These are phyloP conservation scores for Eutolmus rufibarbis DNA, from an alignment of 2,888 invertebrate genomes.

Conservation along the genomic window DNA sequence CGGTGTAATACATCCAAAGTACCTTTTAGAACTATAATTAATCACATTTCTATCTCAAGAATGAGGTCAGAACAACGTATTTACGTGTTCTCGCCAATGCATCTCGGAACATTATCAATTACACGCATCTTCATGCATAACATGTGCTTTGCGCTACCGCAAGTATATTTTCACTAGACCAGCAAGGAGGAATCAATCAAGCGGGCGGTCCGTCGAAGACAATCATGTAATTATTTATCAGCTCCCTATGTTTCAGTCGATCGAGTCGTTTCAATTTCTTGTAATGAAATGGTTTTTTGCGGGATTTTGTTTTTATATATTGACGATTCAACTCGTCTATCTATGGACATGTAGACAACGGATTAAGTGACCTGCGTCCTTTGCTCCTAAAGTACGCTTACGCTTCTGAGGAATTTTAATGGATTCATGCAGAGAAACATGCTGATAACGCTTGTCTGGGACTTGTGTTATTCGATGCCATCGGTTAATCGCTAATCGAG, in stretches of 20 bases:
- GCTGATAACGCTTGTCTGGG: not conserved
- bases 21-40: not conserved
- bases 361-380: conserved; percentile 18
- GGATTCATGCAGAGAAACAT: not conserved
- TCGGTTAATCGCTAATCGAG: conserved; percentile 1
- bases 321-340: not conserved
- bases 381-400: not conserved
- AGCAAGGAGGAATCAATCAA: not conserved
- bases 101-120: not conserved
- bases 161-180: not conserved
- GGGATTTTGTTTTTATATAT: not conserved
- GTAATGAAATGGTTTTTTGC: not conserved
- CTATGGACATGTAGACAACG: not conserved
- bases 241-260: not conserved
- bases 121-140: conserved; percentile 10
- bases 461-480: not conserved
- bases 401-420: conserved; percentile 10
- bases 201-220: not conserved
- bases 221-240: conserved; percentile 8
- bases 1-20: not conserved
- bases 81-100: not conserved
- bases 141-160: conserved; percentile 10
- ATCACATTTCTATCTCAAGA: not conserved
- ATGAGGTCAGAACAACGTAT: not conserved
- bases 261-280: not conserved